Evolutionary conservation across 2,797 vertebrate genomes (phyloP).

Genomic region (Anabas testudineus): DNA sequence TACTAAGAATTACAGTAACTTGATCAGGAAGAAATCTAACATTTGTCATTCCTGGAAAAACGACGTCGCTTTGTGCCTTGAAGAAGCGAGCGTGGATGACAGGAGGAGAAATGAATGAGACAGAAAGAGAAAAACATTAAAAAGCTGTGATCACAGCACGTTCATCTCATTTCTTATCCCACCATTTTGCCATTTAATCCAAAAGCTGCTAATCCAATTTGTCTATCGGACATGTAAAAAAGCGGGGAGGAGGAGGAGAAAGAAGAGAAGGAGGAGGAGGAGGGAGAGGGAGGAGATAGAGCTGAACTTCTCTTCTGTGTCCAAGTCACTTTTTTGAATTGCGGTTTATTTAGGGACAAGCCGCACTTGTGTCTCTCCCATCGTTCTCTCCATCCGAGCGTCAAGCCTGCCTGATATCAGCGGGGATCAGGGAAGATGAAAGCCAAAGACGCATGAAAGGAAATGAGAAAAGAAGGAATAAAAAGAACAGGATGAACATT

Average conservation of each 20-base stretch:
- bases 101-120: slow-evolving; percentile 44
- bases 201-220: slow-evolving; percentile 99
- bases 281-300: slow-evolving; percentile 76
- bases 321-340: slow-evolving; percentile 91
- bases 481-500: slow-evolving; percentile 98
- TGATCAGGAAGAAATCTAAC: slow-evolving; percentile 4
- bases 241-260: slow-evolving; percentile 49
- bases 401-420: slow-evolving; percentile 85
- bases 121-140: slow-evolving; percentile 88
- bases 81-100: slow-evolving; percentile 44
- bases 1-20: background rate
- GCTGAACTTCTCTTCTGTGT: slow-evolving; percentile 78
- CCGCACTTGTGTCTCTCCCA: slow-evolving; percentile 88
- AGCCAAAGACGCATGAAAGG: slow-evolving; percentile 68
- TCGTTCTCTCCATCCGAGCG: slow-evolving; percentile 87
- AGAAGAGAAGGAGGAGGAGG: slow-evolving; percentile 68
- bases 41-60: slow-evolving; percentile 9
- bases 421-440: slow-evolving; percentile 75
- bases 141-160: slow-evolving; percentile 92
- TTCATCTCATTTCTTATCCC: slow-evolving; percentile 95
- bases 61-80: slow-evolving; percentile 66
- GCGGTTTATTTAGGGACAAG: slow-evolving; percentile 92
- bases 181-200: slow-evolving; percentile 96
- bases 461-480: slow-evolving; percentile 64
- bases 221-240: slow-evolving; percentile 95